Percentiles rank a stretch among this genome's conserved stretches.
phyloP scores from a whole-genome alignment of 1,140 invertebrate genomes.

The Drosophila persimilis region DNA sequence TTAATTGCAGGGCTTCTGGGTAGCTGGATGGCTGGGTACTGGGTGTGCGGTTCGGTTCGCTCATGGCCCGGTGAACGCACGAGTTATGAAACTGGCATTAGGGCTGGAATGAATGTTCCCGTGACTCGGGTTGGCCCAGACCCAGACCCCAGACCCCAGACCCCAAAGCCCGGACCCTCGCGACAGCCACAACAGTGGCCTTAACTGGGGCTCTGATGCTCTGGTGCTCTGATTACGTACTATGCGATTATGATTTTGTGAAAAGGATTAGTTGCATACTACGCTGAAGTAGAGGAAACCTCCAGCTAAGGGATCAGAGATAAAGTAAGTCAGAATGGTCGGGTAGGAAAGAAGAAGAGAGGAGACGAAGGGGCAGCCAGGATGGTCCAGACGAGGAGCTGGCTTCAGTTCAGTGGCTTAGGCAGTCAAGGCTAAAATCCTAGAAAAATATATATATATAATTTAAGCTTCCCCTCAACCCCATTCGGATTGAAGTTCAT shows the following conservation, averaged over 20 bases:
- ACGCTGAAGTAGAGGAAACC: constrained; percentile 60
- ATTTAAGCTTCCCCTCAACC: neutral
- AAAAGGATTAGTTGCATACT: constrained; percentile 80
- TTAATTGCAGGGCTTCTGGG: constrained; percentile 63
- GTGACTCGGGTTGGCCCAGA: neutral
- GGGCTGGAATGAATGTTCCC: constrained; percentile 65
- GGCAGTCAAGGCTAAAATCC: no score
- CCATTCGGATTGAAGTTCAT: neutral
- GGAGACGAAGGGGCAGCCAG: no score
- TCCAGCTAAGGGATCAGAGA: constrained; percentile 40
- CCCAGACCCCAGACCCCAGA: no score
- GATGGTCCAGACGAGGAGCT: no score
- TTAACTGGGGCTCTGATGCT: constrained; percentile 42
- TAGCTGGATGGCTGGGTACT: neutral
- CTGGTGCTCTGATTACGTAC: constrained; percentile 73
- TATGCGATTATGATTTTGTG: constrained; percentile 78
- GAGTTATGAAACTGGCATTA: constrained; percentile 79
- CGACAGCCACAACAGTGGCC: constrained; percentile 46
- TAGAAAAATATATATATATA: neutral
- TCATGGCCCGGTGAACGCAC: constrained; percentile 69
- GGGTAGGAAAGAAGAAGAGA: neutral
- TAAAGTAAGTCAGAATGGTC: constrained; percentile 1
- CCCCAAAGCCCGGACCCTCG: neutral
- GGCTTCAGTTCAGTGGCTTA: no score
- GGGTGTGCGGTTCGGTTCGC: constrained; percentile 25